A percentile compares a stretch with the other conserved stretches of the same genome.
Conservation (phyloP, 2,888 invertebrate species). For the Automeris io region DNA sequence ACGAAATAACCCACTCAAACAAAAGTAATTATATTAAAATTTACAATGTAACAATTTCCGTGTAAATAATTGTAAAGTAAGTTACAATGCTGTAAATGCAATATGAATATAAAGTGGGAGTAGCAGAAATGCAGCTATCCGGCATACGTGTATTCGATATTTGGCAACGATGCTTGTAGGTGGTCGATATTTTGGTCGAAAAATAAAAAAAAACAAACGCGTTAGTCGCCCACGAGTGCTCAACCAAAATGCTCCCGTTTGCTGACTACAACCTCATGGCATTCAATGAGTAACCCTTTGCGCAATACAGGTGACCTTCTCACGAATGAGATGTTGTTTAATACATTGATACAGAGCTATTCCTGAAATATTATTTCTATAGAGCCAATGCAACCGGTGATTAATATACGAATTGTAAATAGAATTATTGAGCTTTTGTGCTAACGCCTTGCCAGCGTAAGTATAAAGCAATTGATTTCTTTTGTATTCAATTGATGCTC, state of each 20-base stretch:
- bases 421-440: background rate
- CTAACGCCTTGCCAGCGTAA: too few species aligned
- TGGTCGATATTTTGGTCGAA: slow-evolving; percentile 53
- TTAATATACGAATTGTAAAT: background rate
- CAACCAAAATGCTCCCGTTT: slow-evolving; percentile 12
- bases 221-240: slow-evolving; percentile 36
- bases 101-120: slow-evolving; percentile 9
- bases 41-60: too few species aligned
- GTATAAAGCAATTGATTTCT: too few species aligned
- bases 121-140: slow-evolving; percentile 17
- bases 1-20: too few species aligned
- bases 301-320: slow-evolving; percentile 58
- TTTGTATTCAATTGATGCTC: too few species aligned
- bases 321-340: slow-evolving; percentile 21
- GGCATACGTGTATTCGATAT: slow-evolving; percentile 17
- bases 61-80: too few species aligned
- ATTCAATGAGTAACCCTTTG: slow-evolving; percentile 59
- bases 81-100: too few species aligned
- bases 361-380: slow-evolving; percentile 2
- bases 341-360: slow-evolving; percentile 4
- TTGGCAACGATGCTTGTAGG: slow-evolving; percentile 48
- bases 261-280: slow-evolving; percentile 45
- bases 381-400: background rate
- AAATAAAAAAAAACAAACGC: slow-evolving; percentile 38
- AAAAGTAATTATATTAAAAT: too few species aligned